These are phyloP conservation scores for Ectobius pallidus DNA, from an alignment of 2,888 invertebrate species.

Conservation along the genomic window DNA sequence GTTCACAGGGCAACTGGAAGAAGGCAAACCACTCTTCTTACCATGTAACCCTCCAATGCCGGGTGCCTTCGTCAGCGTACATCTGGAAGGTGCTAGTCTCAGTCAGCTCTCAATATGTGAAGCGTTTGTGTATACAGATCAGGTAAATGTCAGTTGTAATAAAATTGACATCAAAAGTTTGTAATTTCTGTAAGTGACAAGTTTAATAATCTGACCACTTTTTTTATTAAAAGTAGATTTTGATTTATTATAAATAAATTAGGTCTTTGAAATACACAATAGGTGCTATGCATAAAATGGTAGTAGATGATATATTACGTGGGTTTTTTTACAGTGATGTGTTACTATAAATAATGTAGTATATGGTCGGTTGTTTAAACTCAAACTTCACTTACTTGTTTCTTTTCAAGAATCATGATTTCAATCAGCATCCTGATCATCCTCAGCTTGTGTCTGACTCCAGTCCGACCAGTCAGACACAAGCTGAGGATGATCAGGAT, in stretches of 20 bases:
- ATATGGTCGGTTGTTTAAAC: too few species aligned
- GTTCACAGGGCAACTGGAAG: slow-evolving; percentile 84
- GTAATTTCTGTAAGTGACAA: neutral
- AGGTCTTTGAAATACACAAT: too few species aligned
- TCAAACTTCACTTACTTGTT: too few species aligned
- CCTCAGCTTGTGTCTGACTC: too few species aligned
- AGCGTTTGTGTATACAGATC: slow-evolving; percentile 93
- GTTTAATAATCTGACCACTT: neutral
- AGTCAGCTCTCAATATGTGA: slow-evolving; percentile 89
- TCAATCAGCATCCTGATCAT: too few species aligned
- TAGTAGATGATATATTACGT: too few species aligned
- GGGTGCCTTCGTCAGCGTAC: slow-evolving; percentile 92
- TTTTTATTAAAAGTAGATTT: neutral
- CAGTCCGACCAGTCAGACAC: too few species aligned
- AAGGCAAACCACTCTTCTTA: slow-evolving; percentile 88
- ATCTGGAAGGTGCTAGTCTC: slow-evolving; percentile 73
- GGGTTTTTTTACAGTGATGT: too few species aligned
- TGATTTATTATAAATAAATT: neutral
- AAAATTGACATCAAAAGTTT: neutral
- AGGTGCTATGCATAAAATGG: too few species aligned
- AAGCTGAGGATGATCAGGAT: too few species aligned
- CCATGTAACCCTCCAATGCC: slow-evolving; percentile 96
- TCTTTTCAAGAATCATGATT: too few species aligned
- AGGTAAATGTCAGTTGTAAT: slow-evolving; percentile 53
- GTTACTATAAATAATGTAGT: too few species aligned